Percentiles rank a stretch among this genome's conserved stretches.
phyloP scores from a whole-genome alignment of 2,888 invertebrate genomes.

The Spodoptera exigua region DNA sequence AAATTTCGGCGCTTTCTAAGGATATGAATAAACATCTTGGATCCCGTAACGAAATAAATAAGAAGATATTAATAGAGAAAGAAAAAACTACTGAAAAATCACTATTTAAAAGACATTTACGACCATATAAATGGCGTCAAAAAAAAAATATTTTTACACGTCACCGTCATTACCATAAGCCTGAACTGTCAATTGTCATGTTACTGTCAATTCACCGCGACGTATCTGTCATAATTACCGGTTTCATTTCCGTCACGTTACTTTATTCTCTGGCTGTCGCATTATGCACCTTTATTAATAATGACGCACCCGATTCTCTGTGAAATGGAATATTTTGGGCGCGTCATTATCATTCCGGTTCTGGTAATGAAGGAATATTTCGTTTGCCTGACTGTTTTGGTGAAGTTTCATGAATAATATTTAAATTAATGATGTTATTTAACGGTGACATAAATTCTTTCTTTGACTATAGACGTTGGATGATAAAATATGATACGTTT shows the following conservation, averaged over 20 bases:
- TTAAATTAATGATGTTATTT: constrained; percentile 4
- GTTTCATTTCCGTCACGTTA: constrained; percentile 45
- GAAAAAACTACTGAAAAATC: too few species aligned
- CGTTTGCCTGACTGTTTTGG: constrained; percentile 20
- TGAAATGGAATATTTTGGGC: constrained; percentile 54
- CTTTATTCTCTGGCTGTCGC: constrained; percentile 46
- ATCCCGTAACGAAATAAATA: too few species aligned
- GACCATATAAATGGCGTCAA: constrained; percentile 5
- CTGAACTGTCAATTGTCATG: constrained; percentile 13
- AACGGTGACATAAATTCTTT: neutral
- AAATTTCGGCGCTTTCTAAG: too few species aligned
- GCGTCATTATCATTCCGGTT: constrained; percentile 34
- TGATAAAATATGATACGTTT: too few species aligned
- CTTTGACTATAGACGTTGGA: too few species aligned
- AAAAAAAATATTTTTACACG: constrained; percentile 22
- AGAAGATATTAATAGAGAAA: too few species aligned
- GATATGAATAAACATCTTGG: too few species aligned
- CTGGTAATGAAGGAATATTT: constrained; percentile 35
- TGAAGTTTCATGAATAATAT: constrained; percentile 12
- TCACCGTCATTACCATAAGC: constrained; percentile 39
- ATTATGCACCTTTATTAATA: constrained; percentile 54
- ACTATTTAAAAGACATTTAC: neutral
- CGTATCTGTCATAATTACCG: constrained; percentile 59
- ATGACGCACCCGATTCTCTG: constrained; percentile 36
- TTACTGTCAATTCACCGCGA: constrained; percentile 45